Evolutionary conservation across 2,113 vertebrate genomes (phyloP).

Genomic region (Tamias sibiricus): DNA sequence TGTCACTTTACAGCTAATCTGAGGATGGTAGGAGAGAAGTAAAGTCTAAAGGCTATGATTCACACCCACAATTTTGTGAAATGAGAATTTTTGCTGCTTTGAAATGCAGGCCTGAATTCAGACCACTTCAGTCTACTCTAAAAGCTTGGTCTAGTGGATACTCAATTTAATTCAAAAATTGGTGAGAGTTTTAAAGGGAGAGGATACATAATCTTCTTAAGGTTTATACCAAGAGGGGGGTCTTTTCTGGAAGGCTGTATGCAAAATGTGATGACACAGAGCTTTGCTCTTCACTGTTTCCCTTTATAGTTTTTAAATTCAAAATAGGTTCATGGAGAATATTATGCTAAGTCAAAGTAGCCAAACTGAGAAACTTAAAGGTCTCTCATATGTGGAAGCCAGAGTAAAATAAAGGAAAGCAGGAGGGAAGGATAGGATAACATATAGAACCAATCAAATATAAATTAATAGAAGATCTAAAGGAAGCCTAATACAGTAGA

Average conservation of each 20-base stretch:
- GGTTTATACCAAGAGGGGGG: background rate
- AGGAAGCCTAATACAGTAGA: no score
- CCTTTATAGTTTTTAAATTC: background rate
- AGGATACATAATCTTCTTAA: background rate
- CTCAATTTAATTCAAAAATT: background rate
- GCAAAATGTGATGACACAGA: background rate
- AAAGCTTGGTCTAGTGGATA: background rate
- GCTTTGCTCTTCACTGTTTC: background rate
- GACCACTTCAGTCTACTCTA: background rate
- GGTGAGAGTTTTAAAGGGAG: background rate
- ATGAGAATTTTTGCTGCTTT: background rate
- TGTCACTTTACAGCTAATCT: background rate
- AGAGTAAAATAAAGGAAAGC: no score
- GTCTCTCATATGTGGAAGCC: no score
- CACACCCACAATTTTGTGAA: background rate
- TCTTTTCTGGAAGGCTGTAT: background rate
- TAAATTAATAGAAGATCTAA: no score
- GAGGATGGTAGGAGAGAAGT: background rate
- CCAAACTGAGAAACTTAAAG: no score
- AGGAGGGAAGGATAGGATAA: no score
- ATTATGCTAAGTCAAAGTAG: no score
- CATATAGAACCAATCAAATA: no score
- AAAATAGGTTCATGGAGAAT: background rate
- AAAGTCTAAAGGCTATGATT: background rate
- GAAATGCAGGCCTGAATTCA: background rate